phyloP scores from a whole-genome alignment of 2,888 invertebrate species.

The Loripinus fragilis region DNA sequence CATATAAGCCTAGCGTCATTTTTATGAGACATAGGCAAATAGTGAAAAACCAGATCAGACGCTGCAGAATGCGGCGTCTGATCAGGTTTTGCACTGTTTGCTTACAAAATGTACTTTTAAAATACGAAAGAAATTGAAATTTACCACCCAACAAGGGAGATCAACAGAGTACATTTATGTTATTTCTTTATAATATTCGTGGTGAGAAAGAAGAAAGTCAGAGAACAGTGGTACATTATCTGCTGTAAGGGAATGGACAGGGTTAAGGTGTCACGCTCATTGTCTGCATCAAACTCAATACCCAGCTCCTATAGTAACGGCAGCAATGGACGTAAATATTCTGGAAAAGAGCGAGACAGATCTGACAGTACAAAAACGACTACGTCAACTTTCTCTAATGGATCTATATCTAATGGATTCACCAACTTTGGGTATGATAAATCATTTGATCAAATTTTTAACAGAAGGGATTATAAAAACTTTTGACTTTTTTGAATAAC shows the following conservation, averaged over 20 bases:
- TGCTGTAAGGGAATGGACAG: conserved; percentile 62
- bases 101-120: too few relatives aligned
- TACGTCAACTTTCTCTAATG: conserved; percentile 23
- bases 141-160: too few relatives aligned
- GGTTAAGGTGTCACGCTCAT: conserved; percentile 60
- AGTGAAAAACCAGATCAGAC: too few relatives aligned
- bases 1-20: too few relatives aligned
- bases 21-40: too few relatives aligned
- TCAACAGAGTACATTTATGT: too few relatives aligned
- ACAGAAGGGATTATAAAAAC: too few relatives aligned
- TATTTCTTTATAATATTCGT: conserved; percentile 76
- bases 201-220: conserved; percentile 71
- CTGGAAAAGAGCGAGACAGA: conserved; percentile 48
- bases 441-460: conserved; percentile 47
- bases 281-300: conserved; percentile 69
- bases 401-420: conserved; percentile 43
- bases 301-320: conserved; percentile 64
- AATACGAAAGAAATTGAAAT: too few relatives aligned
- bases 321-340: conserved; percentile 37
- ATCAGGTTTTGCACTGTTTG: too few relatives aligned
- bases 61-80: too few relatives aligned
- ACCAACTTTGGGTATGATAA: conserved; percentile 57
- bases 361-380: conserved; percentile 66
- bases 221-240: conserved; percentile 74
- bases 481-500: too few relatives aligned